Conservation (phyloP, 2,113 vertebrate genomes). For the Varanus salvator region DNA sequence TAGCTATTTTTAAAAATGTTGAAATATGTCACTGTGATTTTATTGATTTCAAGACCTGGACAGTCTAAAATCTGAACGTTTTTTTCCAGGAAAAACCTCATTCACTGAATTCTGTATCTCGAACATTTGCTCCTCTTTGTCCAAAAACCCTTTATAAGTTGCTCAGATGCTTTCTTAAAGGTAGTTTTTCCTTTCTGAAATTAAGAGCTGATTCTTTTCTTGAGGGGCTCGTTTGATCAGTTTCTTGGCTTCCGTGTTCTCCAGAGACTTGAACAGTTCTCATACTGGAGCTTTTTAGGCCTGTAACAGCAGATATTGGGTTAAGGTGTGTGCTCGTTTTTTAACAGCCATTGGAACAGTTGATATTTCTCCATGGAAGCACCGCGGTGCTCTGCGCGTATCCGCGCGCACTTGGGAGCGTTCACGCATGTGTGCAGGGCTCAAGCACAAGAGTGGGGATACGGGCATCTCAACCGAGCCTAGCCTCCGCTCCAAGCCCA, state of each 20-base stretch:
- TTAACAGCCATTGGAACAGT: not conserved
- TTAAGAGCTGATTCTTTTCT: not conserved
- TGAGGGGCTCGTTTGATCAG: not conserved
- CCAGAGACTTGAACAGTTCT: not conserved
- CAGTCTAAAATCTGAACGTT: not conserved
- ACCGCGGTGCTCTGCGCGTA: not conserved
- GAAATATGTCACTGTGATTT: not conserved
- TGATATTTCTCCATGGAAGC: not conserved
- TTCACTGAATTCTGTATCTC: not conserved
- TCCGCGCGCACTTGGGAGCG: not conserved
- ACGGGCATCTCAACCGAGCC: not conserved
- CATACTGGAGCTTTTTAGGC: not conserved
- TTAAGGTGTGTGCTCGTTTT: not conserved
- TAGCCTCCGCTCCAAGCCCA: not conserved
- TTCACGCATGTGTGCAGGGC: too few species aligned
- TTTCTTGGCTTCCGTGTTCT: not conserved
- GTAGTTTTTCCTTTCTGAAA: not conserved
- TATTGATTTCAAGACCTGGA: not conserved
- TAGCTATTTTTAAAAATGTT: not conserved
- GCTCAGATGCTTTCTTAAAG: not conserved
- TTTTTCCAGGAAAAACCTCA: not conserved
- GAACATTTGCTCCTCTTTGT: not conserved
- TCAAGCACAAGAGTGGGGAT: too few species aligned
- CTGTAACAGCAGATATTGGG: slow-evolving; percentile 8
- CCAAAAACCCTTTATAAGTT: not conserved